Conservation (phyloP, 2,113 vertebrate species). For the Mesoclemmys tuberculata region DNA sequence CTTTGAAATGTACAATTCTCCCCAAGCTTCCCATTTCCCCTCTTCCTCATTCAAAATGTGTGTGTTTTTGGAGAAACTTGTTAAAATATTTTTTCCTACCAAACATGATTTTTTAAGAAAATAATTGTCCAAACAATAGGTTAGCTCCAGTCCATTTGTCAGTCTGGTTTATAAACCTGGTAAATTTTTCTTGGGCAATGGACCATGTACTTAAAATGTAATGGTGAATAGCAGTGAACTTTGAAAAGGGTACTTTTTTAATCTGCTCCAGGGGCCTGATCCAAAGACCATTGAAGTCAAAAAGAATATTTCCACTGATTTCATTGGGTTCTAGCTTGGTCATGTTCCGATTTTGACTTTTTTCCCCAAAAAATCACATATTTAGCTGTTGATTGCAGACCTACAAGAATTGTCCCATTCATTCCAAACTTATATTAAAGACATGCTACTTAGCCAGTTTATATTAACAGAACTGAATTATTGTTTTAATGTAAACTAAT, state of each 20-base stretch:
- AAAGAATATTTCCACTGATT: neutral
- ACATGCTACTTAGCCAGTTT: neutral
- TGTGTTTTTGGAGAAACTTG: neutral
- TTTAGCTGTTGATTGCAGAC: rapidly evolving
- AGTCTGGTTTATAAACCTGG: neutral
- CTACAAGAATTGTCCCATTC: neutral
- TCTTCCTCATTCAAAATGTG: neutral
- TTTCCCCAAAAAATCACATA: neutral
- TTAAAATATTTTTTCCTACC: neutral
- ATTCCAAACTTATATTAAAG: neutral
- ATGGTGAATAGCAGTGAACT: neutral
- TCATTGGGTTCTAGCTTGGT: neutral
- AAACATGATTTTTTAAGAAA: neutral
- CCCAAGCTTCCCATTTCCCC: rapidly evolving
- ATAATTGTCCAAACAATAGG: neutral
- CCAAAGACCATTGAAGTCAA: neutral
- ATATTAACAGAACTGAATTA: neutral
- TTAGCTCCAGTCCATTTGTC: neutral
- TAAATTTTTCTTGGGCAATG: neutral
- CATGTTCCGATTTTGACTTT: neutral
- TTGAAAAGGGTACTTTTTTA: neutral
- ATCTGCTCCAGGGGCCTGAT: neutral
- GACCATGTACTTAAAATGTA: neutral
- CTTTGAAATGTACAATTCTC: neutral
- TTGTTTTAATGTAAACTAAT: neutral